Evolutionary conservation across 1,140 invertebrate genomes (phyloP).

Genomic region (Uloborus diversus): DNA sequence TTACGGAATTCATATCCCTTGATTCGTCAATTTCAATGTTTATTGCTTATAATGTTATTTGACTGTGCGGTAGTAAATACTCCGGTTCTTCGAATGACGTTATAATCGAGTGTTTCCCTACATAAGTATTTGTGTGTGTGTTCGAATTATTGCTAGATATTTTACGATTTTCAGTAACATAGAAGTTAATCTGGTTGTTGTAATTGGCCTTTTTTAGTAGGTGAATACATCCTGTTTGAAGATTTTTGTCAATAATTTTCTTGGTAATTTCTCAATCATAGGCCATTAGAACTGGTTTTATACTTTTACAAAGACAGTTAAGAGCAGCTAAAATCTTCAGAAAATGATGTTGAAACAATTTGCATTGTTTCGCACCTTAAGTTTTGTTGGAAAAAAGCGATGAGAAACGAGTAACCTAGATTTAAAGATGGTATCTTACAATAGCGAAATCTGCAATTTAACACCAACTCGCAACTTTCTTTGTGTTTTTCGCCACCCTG

Average conservation of each 20-base stretch:
- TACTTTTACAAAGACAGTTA: background rate
- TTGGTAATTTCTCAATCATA: background rate
- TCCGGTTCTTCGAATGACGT: too few relatives aligned
- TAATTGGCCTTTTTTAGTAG: too few relatives aligned
- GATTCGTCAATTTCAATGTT: too few relatives aligned
- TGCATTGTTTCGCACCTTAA: constrained; percentile 39
- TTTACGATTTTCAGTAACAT: too few relatives aligned
- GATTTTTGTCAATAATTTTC: background rate
- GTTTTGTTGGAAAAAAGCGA: constrained; percentile 15
- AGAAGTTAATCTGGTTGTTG: too few relatives aligned
- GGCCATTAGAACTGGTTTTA: constrained; percentile 9
- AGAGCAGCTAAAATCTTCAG: constrained; percentile 4
- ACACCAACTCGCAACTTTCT: background rate
- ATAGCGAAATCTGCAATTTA: constrained; percentile 27
- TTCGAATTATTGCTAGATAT: too few relatives aligned
- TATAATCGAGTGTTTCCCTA: too few relatives aligned
- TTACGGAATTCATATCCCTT: too few relatives aligned
- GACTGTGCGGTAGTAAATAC: too few relatives aligned
- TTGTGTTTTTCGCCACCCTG: background rate
- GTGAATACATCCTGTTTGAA: background rate
- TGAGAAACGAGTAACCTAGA: constrained; percentile 41
- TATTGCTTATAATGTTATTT: too few relatives aligned
- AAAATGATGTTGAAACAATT: constrained; percentile 47
- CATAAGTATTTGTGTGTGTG: too few relatives aligned
- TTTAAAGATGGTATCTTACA: constrained; percentile 1